phyloP scores from a whole-genome alignment of 2,113 vertebrate genomes.

The Microcebus jonahi region DNA sequence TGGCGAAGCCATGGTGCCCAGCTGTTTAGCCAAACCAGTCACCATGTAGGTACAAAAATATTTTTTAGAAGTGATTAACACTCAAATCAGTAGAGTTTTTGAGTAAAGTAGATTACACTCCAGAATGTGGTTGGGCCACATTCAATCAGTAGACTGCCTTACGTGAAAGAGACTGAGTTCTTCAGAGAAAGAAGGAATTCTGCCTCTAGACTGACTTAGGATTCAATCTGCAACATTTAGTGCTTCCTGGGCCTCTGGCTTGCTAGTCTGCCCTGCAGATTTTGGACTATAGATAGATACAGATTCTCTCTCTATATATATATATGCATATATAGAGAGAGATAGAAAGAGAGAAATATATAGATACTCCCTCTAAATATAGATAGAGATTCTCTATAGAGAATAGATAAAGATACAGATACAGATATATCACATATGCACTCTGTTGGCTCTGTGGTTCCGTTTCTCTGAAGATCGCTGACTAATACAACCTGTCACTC shows the following conservation, averaged over 20 bases:
- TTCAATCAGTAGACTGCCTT: not conserved
- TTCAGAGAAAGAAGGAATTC: not conserved
- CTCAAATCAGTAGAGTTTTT: not conserved
- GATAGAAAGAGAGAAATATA: rapidly evolving
- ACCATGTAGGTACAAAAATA: not conserved
- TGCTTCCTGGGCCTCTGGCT: not conserved
- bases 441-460: not conserved
- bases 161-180: not conserved
- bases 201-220: not conserved
- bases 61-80: not conserved
- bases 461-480: not conserved
- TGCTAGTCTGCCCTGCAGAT: not conserved
- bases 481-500: not conserved
- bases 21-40: not conserved
- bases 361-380: not conserved
- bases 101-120: not conserved
- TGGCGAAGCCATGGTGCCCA: not conserved
- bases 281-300: not conserved
- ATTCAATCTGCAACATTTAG: not conserved
- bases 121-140: not conserved
- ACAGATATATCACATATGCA: not conserved
- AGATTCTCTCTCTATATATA: not conserved
- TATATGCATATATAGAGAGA: too few relatives aligned
- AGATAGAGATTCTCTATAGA: too few relatives aligned
- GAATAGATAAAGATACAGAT: not conserved